A percentile compares a stretch with the other conserved stretches of the same genome.
phyloP scores from a whole-genome alignment of 1,140 invertebrate genomes.

The Caenorhabditis brenneri region DNA sequence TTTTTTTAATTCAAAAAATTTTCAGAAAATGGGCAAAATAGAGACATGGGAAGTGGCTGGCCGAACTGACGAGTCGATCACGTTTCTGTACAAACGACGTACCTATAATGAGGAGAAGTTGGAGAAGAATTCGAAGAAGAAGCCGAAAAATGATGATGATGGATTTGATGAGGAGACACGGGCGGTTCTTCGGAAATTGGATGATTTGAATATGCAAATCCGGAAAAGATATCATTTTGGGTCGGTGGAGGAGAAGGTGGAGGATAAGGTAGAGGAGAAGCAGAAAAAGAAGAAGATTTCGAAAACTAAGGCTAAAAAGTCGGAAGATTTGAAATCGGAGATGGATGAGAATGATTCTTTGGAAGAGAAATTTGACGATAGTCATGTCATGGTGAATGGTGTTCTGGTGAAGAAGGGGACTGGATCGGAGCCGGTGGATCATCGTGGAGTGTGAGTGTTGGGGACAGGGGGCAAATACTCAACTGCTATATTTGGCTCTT shows the following conservation, averaged over 20 bases:
- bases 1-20: too few species aligned
- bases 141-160: background rate
- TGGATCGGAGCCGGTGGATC: background rate
- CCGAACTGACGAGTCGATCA: background rate
- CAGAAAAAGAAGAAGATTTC: background rate
- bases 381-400: background rate
- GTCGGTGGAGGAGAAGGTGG: background rate
- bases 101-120: background rate
- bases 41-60: conserved; percentile 3
- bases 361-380: background rate
- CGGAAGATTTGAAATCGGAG: background rate
- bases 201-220: background rate
- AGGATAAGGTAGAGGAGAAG: background rate
- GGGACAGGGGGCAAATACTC: background rate
- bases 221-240: background rate
- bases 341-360: background rate
- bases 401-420: background rate
- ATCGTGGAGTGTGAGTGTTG: conserved; percentile 16
- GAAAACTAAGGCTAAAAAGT: background rate
- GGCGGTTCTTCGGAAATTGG: background rate
- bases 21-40: background rate
- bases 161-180: background rate
- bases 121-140: background rate
- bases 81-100: background rate
- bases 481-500: too few species aligned